Percentiles rank a stretch among this genome's conserved stretches.
phyloP scores from a whole-genome alignment of 2,113 vertebrate species.

The Phrynosoma platyrhinos region DNA sequence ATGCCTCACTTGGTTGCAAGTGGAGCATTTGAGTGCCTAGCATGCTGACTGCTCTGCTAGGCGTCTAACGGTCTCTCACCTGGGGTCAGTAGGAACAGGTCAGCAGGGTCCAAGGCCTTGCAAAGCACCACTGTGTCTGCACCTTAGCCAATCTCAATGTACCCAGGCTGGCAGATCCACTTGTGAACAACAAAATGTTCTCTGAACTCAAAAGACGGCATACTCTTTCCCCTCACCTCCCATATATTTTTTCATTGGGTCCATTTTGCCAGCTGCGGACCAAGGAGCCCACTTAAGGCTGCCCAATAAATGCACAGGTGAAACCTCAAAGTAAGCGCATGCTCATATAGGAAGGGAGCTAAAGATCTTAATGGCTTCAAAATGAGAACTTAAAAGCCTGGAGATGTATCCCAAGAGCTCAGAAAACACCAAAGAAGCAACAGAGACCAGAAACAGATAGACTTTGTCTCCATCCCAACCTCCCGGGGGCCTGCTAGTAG shows the following conservation, averaged over 20 bases:
- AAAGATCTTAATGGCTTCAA: background rate
- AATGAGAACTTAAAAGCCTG: background rate
- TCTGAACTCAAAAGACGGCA: fast-evolving
- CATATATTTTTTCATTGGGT: fast-evolving
- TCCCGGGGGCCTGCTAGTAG: too few relatives aligned
- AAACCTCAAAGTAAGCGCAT: background rate
- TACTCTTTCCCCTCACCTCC: fast-evolving
- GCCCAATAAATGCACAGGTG: background rate
- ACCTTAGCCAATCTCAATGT: too few relatives aligned
- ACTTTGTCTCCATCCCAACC: background rate
- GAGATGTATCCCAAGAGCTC: fast-evolving
- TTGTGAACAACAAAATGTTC: fast-evolving
- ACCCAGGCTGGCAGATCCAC: background rate
- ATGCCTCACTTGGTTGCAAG: background rate
- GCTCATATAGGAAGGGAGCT: background rate
- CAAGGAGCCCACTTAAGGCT: fast-evolving
- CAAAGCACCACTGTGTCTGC: background rate
- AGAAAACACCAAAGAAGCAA: background rate
- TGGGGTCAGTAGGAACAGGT: background rate
- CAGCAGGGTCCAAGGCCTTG: too few relatives aligned
- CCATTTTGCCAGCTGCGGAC: fast-evolving
- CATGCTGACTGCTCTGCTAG: background rate
- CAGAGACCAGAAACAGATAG: too few relatives aligned
- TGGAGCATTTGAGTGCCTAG: background rate
- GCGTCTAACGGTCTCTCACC: background rate